These are phyloP conservation scores for Centropus bengalensis DNA, from an alignment of 2,113 vertebrate genomes.

Conservation along the genomic window DNA sequence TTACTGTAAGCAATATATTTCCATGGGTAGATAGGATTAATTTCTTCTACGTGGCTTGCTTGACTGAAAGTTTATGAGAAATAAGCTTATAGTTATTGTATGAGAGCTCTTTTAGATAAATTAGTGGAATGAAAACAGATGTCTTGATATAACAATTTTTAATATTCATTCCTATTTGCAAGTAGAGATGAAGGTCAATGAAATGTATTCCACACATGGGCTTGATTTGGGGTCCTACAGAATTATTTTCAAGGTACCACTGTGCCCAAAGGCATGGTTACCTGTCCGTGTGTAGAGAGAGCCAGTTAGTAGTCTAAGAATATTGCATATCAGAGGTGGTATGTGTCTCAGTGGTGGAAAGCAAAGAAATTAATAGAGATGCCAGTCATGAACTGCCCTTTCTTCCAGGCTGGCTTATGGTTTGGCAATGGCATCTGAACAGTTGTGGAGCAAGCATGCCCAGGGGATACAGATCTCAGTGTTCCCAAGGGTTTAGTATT, in stretches of 20 bases:
- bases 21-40: conserved; percentile 14
- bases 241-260: background rate
- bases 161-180: background rate
- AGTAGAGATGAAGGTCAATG: background rate
- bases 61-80: background rate
- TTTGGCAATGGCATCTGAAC: background rate
- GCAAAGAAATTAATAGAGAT: background rate
- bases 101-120: conserved; percentile 2
- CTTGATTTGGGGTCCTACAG: background rate
- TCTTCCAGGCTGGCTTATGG: background rate
- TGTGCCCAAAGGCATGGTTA: background rate
- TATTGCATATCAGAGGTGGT: background rate
- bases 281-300: background rate
- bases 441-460: background rate
- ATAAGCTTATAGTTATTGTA: conserved; percentile 10
- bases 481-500: background rate
- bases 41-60: conserved; percentile 5
- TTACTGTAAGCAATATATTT: conserved; percentile 36
- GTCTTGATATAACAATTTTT: background rate
- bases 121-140: conserved; percentile 12
- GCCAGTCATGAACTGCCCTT: background rate
- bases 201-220: background rate
- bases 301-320: background rate
- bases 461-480: background rate
- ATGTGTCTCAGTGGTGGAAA: background rate